A percentile compares a stretch with the other conserved stretches of the same genome.
phyloP scores from a whole-genome alignment of 2,888 invertebrate genomes.

The Imbricaverruca yamaguchii region DNA sequence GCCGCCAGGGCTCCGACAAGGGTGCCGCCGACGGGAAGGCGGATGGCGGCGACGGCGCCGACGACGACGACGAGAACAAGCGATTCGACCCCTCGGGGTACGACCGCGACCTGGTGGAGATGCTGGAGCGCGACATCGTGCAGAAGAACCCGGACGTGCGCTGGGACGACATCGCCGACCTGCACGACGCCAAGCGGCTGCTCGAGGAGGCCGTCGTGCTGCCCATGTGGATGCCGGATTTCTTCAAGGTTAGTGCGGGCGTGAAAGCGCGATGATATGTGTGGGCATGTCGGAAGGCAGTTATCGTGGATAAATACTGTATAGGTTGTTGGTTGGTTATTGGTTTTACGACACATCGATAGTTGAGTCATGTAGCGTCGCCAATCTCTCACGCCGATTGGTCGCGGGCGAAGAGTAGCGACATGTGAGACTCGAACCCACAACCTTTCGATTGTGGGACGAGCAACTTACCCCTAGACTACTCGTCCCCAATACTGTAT shows the following conservation, averaged over 20 bases:
- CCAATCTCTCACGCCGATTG: too few relatives aligned
- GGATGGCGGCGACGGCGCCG: conserved; percentile 32
- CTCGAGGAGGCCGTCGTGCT: conserved; percentile 78
- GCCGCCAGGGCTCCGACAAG: background rate
- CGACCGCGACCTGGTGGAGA: conserved; percentile 66
- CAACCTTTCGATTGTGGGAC: too few relatives aligned
- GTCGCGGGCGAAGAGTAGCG: too few relatives aligned
- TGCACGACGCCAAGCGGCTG: conserved; percentile 66
- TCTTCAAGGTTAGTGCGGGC: conserved; percentile 57
- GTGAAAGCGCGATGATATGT: background rate
- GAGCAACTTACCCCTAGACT: too few relatives aligned
- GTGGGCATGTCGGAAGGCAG: background rate
- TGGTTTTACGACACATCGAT: too few relatives aligned
- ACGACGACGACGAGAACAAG: conserved; percentile 38
- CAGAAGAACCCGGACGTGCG: conserved; percentile 73
- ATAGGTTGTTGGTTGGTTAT: too few relatives aligned
- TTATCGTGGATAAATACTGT: too few relatives aligned
- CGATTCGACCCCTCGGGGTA: conserved; percentile 62
- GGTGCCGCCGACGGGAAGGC: background rate
- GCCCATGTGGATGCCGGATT: conserved; percentile 78
- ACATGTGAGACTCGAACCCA: too few relatives aligned
- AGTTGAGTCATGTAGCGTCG: too few relatives aligned
- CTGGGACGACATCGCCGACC: conserved; percentile 68
- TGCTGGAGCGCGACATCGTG: conserved; percentile 73
- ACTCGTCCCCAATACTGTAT: too few relatives aligned